Evolutionary conservation across 1,140 invertebrate species (phyloP).

Genomic region (Manduca sexta): DNA sequence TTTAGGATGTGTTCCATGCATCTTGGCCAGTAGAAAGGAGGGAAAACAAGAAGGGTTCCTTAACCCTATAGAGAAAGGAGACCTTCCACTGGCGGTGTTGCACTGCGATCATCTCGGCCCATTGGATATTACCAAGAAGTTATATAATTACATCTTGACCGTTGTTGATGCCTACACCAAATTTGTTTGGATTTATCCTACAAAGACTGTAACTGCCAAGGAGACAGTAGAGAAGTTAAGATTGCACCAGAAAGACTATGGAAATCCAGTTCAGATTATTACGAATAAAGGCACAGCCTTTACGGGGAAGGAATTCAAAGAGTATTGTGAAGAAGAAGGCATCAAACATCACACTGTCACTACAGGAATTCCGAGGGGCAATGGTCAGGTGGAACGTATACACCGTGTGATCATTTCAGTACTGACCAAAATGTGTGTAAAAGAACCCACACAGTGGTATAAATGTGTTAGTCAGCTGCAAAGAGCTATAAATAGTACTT

Average conservation of each 20-base stretch:
- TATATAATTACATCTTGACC: constrained; percentile 29
- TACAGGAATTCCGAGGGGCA: no score
- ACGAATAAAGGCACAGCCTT: no score
- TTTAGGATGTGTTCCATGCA: constrained; percentile 27
- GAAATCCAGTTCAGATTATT: background rate
- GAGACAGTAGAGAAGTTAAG: constrained; percentile 23
- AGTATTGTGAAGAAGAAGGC: no score
- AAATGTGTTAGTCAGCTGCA: constrained; percentile 34
- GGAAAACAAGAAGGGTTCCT: no score
- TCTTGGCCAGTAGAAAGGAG: constrained; percentile 12
- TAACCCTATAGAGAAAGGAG: constrained; percentile 7
- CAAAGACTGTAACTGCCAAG: constrained; percentile 19
- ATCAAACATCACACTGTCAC: no score
- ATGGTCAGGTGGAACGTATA: no score
- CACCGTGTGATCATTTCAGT: no score
- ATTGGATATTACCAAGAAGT: constrained; percentile 25
- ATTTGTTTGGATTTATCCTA: constrained; percentile 27
- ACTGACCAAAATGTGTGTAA: no score
- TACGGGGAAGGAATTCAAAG: no score
- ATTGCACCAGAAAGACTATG: constrained; percentile 15
- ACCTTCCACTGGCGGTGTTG: constrained; percentile 29
- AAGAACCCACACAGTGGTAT: constrained; percentile 23
- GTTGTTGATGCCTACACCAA: constrained; percentile 26
- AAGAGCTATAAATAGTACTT: constrained; percentile 30
- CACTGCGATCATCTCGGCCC: constrained; percentile 46